A percentile compares a stretch with the other conserved stretches of the same genome.
Evolutionary conservation across 2,113 vertebrate species (phyloP).

Genomic region (Empidonax traillii): DNA sequence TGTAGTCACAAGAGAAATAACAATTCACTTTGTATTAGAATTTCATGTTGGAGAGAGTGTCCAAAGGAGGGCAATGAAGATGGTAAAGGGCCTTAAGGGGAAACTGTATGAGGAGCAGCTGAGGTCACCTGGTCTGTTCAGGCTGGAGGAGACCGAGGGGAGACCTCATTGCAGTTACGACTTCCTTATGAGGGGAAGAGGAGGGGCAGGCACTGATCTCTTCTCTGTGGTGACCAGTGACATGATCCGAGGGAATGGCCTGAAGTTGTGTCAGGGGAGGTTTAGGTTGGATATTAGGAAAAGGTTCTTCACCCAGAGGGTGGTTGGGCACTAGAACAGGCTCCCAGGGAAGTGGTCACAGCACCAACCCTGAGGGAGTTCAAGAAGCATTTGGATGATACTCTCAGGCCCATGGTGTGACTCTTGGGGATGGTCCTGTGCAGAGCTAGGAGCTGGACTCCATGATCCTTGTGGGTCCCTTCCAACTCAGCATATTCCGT

Average conservation of each 20-base stretch:
- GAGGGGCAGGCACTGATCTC: background rate
- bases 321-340: background rate
- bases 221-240: background rate
- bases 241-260: background rate
- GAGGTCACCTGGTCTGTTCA: background rate
- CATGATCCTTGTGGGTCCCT: background rate
- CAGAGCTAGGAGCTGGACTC: background rate
- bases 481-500: background rate
- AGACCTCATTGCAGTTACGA: background rate
- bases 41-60: background rate
- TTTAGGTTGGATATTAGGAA: background rate
- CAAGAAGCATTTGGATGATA: background rate
- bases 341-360: background rate
- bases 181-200: background rate
- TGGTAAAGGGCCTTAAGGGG: background rate
- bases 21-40: background rate
- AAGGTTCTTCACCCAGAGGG: background rate
- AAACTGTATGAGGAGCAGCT: background rate
- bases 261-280: background rate
- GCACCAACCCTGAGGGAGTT: background rate
- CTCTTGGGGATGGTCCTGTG: background rate
- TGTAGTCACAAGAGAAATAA: constrained; percentile 42
- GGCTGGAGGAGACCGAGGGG: background rate
- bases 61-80: background rate
- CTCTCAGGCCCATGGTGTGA: background rate